Evolutionary conservation across 2,797 vertebrate species (phyloP).

Genomic region (Lerista edwardsae): DNA sequence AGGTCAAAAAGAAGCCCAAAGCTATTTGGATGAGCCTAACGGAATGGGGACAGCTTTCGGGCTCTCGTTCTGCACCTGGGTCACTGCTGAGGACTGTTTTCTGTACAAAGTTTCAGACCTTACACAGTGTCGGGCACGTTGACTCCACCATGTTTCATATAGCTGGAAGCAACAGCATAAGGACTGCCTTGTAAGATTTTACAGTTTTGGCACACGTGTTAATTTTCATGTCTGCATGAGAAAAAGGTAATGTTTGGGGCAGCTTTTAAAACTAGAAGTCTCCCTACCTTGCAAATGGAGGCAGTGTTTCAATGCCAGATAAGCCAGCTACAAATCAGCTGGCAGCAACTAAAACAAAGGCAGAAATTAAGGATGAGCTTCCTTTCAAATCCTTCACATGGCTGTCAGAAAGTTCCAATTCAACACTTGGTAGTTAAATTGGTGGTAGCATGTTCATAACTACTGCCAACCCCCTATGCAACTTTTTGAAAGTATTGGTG

Average conservation of each 20-base stretch:
- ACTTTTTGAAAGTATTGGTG: background rate
- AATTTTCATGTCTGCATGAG: background rate
- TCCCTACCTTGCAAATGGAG: background rate
- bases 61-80: background rate
- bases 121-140: no score
- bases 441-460: background rate
- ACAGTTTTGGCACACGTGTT: background rate
- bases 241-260: background rate
- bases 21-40: background rate
- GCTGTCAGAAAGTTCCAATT: background rate
- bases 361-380: no score
- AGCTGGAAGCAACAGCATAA: background rate
- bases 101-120: background rate
- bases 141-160: background rate
- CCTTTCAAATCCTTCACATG: background rate
- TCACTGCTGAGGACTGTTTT: background rate
- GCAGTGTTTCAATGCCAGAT: background rate
- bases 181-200: no score
- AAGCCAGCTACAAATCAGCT: background rate
- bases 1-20: slow-evolving; percentile 2
- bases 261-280: background rate
- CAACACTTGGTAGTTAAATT: no score
- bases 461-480: background rate
- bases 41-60: background rate
- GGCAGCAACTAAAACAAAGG: no score